Percentiles rank a stretch among this genome's conserved stretches.
Conservation (phyloP, 2,888 invertebrate species). For the Euzetes globulus region DNA sequence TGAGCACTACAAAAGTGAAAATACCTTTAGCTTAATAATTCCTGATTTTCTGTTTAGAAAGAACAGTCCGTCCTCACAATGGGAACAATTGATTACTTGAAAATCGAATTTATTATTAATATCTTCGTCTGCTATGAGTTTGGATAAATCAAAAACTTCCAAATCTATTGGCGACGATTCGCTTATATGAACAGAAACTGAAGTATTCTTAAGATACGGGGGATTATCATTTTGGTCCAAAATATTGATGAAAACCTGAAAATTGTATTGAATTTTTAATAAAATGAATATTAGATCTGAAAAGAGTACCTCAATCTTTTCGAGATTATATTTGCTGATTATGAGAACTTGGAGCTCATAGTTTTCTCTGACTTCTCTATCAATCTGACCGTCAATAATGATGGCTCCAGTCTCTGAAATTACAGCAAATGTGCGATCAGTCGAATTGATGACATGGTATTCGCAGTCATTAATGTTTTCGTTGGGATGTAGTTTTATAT, state of each 20-base stretch:
- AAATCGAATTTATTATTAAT: slow-evolving; percentile 31
- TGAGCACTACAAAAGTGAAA: too few relatives aligned
- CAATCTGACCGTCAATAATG: not conserved
- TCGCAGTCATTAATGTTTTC: not conserved
- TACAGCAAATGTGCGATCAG: slow-evolving; percentile 34
- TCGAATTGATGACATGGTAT: slow-evolving; percentile 30
- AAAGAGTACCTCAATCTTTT: not conserved
- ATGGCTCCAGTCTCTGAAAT: slow-evolving; percentile 32
- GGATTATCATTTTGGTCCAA: slow-evolving; percentile 34
- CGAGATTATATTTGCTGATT: not conserved
- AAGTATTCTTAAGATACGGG: slow-evolving; percentile 30
- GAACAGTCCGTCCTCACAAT: slow-evolving; percentile 23
- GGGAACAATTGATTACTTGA: slow-evolving; percentile 36
- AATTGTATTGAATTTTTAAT: not conserved
- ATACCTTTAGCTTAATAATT: slow-evolving; percentile 30
- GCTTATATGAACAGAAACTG: slow-evolving; percentile 23
- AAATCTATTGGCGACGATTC: slow-evolving; percentile 11
- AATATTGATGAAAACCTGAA: slow-evolving; percentile 39
- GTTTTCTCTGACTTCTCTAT: slow-evolving; percentile 27
- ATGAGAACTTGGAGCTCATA: slow-evolving; percentile 1
- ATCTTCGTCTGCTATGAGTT: slow-evolving; percentile 34
- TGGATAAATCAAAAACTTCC: slow-evolving; percentile 33
- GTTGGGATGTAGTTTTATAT: not conserved
- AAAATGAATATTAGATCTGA: not conserved
- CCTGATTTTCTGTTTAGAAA: slow-evolving; percentile 29